These are phyloP conservation scores for Entomyzon cyanotis DNA, from an alignment of 2,113 vertebrate genomes.

Conservation along the genomic window DNA sequence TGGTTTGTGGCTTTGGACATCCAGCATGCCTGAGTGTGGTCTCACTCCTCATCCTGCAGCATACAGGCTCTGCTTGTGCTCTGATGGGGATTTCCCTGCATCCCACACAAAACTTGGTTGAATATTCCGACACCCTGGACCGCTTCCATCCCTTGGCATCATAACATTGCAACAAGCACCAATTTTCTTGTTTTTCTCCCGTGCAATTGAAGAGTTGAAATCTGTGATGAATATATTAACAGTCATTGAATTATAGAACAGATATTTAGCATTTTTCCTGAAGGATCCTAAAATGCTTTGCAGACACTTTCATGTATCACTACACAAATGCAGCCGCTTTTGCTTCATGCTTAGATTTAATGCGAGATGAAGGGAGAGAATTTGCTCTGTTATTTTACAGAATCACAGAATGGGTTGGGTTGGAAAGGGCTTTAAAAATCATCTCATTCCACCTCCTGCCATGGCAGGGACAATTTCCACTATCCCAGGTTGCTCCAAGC, in stretches of 20 bases:
- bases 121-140: neutral
- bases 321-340: neutral
- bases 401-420: neutral
- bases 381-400: neutral
- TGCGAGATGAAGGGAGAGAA: neutral
- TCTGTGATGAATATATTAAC: constrained; percentile 14
- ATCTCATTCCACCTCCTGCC: neutral
- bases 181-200: neutral
- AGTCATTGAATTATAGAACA: constrained; percentile 14
- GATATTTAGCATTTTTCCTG: constrained; percentile 43
- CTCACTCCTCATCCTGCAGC: rapidly evolving
- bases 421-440: neutral
- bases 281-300: constrained; percentile 29
- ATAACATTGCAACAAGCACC: neutral
- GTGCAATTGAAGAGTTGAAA: neutral
- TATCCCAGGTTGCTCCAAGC: neutral
- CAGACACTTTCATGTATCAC: neutral
- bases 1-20: neutral
- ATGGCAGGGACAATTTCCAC: neutral
- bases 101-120: neutral
- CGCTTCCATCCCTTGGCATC: neutral
- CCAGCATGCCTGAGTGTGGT: rapidly evolving
- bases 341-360: neutral
- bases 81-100: neutral
- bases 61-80: neutral